Percentiles rank a stretch among this genome's conserved stretches.
Conservation (phyloP, 2,888 invertebrate species). For the Sipha maydis region DNA sequence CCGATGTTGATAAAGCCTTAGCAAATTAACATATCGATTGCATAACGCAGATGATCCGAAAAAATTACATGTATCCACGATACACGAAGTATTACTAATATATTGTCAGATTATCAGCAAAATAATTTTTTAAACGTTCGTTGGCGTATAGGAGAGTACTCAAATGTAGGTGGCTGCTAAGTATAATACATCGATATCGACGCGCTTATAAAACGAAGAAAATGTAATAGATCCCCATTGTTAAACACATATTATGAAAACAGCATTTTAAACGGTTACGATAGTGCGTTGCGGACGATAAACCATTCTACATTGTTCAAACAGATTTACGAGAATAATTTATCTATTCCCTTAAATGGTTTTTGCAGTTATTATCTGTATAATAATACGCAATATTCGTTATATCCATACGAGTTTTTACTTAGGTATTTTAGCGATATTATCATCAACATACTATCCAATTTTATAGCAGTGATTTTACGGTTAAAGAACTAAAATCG, state of each 20-base stretch:
- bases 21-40: background rate
- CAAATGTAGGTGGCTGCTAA: background rate
- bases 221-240: background rate
- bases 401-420: background rate
- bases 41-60: background rate
- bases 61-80: no score
- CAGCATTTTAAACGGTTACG: background rate
- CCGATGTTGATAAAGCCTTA: no score
- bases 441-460: background rate
- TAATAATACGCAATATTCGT: background rate
- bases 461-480: background rate
- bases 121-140: background rate
- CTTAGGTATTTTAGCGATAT: background rate
- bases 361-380: background rate
- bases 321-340: background rate
- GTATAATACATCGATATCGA: background rate
- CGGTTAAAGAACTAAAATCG: constrained; percentile 2
- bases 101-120: background rate
- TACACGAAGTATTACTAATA: no score
- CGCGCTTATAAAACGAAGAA: background rate
- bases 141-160: background rate
- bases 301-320: background rate
- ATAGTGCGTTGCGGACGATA: background rate
- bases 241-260: background rate
- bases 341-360: background rate